Evolutionary conservation across 2,113 vertebrate species (phyloP).

Genomic region (Scatophagus argus): DNA sequence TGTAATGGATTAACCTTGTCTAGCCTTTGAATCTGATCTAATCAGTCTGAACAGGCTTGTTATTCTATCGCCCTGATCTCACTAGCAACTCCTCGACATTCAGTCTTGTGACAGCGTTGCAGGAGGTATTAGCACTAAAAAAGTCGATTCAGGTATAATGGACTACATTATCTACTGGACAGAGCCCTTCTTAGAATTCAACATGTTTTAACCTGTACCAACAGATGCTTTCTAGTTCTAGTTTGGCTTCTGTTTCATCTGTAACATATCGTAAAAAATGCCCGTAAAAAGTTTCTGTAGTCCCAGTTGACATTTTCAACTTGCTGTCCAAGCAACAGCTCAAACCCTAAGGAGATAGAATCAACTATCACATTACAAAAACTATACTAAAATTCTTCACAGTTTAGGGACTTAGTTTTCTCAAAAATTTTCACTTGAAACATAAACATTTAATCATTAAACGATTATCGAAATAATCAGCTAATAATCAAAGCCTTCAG

Average conservation of each 20-base stretch:
- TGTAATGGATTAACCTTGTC: constrained; percentile 60
- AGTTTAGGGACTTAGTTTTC: not conserved
- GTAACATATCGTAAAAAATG: no score
- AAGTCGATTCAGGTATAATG: not conserved
- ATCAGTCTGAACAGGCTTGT: constrained; percentile 45
- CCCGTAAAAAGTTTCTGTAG: not conserved
- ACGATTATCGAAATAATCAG: no score
- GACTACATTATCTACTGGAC: not conserved
- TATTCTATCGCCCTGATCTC: not conserved
- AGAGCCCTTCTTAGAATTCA: not conserved
- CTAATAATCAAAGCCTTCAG: not conserved
- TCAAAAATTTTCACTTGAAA: not conserved
- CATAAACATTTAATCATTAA: not conserved
- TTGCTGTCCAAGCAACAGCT: not conserved
- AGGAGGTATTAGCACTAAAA: not conserved
- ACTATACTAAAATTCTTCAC: not conserved
- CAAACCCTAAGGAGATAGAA: not conserved
- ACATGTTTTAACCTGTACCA: not conserved
- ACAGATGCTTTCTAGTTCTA: no score
- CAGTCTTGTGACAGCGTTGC: constrained; percentile 1
- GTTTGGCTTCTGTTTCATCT: no score
- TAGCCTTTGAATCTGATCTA: constrained; percentile 30
- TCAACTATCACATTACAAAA: not conserved
- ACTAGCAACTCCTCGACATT: not conserved
- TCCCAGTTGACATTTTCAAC: no score